Base-by-base conservation (phyloP, 2,113 vertebrate species). In the Typhlomys cinereus region DNA sequence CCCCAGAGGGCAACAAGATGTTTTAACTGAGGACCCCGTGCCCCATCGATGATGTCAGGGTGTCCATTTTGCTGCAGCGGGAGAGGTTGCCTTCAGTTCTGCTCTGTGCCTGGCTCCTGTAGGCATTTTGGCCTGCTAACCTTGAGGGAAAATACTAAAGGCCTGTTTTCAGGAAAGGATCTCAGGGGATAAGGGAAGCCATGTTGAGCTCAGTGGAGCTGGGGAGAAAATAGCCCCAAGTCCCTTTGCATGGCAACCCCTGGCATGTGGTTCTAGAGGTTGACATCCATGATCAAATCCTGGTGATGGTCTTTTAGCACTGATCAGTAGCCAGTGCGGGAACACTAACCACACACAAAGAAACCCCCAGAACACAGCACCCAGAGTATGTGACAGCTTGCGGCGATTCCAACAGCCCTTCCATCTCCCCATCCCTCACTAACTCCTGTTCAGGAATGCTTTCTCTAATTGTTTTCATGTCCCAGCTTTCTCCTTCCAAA, bases 401-500 rank as follows among this genome's bases (percentile, higher is more conserved):
- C 59, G 31, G 14, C 31, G n/a, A 13, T 27, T 71, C 76, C 48
- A 48, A 6, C 7, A 3, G 39, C 2, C 41, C 29, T 7, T 31
- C 50, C 61, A 48, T 54, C 27, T 50, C 61, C 34, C 36, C 27
- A 9, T 14, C 48, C 48, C 41, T 10, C 2, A 0, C 44, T 18
- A 46, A 61, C 27, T 10, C 39, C 29, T 23, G 80, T 64, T 39
- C 34, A 84, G 85, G 39, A 52, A 80, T 48, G 46, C 34, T 66
- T 88, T 66, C 73, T 78, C 94, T 69, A 87, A 93, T 50, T 64
- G 89, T 25, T 83, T 86, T 87, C 48, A 12, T n/a, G 46, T 31
- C 78, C 69, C 78, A 85, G 31, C 6, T 82, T 50, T 91, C 50
- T 78, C 87, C 57, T 83, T 87, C n/a, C 39, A 59, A 74, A 83